These are phyloP conservation scores for Aphrophora alni DNA, from an alignment of 2,888 invertebrate species.

Conservation along the genomic window DNA sequence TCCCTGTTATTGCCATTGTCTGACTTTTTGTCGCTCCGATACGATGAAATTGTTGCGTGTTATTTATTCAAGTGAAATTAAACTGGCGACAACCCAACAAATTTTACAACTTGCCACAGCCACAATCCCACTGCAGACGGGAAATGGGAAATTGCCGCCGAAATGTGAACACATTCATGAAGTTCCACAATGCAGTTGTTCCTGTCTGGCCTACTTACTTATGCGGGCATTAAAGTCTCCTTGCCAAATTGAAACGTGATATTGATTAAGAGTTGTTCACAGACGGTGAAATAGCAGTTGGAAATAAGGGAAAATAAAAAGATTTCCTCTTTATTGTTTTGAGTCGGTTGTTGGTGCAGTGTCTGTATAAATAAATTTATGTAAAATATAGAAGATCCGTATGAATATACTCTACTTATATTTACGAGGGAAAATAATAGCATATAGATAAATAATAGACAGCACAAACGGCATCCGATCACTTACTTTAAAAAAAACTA, in stretches of 20 bases:
- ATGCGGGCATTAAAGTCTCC: background rate
- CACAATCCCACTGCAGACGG: background rate
- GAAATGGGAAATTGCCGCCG: background rate
- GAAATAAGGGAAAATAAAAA: too few relatives aligned
- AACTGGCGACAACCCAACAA: background rate
- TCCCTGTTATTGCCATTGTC: too few relatives aligned
- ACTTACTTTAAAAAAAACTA: too few relatives aligned
- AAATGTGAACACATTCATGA: background rate
- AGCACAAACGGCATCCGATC: too few relatives aligned
- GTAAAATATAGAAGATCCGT: too few relatives aligned
- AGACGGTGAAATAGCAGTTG: too few relatives aligned
- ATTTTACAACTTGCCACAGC: background rate
- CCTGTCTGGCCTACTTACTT: background rate
- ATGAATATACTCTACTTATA: too few relatives aligned
- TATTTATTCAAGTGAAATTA: background rate
- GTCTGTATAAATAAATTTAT: too few relatives aligned
- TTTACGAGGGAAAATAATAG: too few relatives aligned
- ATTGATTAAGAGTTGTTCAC: background rate
- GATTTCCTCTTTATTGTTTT: background rate
- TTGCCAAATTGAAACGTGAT: background rate
- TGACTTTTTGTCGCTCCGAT: too few relatives aligned
- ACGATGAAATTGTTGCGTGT: background rate
- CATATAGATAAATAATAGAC: too few relatives aligned
- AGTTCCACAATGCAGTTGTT: background rate
- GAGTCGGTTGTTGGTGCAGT: too few relatives aligned